Evolutionary conservation across 1,140 invertebrate species (phyloP).

Genomic region (Drosophila ficusphila): DNA sequence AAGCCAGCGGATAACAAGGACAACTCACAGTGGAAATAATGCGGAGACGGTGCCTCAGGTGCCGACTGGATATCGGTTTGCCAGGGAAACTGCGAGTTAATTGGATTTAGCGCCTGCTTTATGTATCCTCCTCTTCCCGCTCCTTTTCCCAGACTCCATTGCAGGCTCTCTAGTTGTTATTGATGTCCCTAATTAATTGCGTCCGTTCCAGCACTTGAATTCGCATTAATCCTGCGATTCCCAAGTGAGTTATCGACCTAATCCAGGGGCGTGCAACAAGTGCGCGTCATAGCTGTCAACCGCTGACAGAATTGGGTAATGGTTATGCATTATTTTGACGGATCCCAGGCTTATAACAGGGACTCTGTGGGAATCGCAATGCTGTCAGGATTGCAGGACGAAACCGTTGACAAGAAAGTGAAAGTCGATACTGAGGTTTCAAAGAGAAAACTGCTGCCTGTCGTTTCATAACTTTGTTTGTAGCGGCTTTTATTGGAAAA

Average conservation of each 20-base stretch:
- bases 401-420: neutral
- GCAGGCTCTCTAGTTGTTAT: constrained; percentile 14
- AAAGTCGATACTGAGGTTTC: neutral
- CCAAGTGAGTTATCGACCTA: constrained; percentile 2
- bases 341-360: neutral
- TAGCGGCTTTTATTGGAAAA: too few relatives aligned
- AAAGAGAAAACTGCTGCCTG: too few relatives aligned
- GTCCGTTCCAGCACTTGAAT: constrained; percentile 15
- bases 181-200: constrained; percentile 52
- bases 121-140: constrained; percentile 9
- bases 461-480: neutral
- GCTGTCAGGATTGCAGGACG: constrained; percentile 22
- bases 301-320: constrained; percentile 12
- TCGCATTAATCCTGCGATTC: constrained; percentile 22
- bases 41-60: constrained; percentile 15
- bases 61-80: constrained; percentile 42
- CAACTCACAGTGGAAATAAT: neutral
- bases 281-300: constrained; percentile 36
- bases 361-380: neutral
- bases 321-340: constrained; percentile 34
- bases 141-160: neutral
- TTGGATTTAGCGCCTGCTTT: constrained; percentile 61
- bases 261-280: constrained; percentile 35
- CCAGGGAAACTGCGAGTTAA: constrained; percentile 47
- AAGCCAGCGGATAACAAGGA: constrained; percentile 23